Conservation (phyloP, 2,888 invertebrate genomes). For the Watsonalla cultraria region DNA sequence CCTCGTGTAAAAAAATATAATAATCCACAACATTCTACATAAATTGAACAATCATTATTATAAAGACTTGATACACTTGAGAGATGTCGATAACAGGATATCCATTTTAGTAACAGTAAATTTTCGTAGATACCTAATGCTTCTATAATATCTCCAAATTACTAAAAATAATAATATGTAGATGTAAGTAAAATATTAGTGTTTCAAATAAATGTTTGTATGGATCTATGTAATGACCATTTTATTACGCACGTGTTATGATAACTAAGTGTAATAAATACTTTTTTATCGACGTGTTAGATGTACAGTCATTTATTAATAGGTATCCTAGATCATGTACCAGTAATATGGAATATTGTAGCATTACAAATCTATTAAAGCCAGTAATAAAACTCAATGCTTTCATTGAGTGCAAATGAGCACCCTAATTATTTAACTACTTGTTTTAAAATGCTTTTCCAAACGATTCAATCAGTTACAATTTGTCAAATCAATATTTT, state of each 20-base stretch:
- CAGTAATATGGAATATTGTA: background rate
- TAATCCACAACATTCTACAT: too few relatives aligned
- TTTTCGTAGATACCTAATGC: background rate
- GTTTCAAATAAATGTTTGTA: constrained; percentile 38
- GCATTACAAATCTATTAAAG: background rate
- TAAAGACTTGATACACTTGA: too few relatives aligned
- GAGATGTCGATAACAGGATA: too few relatives aligned
- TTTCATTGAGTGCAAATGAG: too few relatives aligned
- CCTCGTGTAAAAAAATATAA: too few relatives aligned
- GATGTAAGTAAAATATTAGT: background rate
- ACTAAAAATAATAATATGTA: background rate
- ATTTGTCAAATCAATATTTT: too few relatives aligned
- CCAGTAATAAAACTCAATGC: too few relatives aligned
- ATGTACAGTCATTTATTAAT: constrained; percentile 34
- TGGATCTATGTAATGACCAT: constrained; percentile 32
- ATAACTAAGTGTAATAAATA: constrained; percentile 19
- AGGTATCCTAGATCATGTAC: background rate
- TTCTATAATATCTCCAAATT: background rate
- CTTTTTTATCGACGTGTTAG: constrained; percentile 25
- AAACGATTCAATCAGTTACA: too few relatives aligned
- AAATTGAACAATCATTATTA: too few relatives aligned
- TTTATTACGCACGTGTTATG: constrained; percentile 36
- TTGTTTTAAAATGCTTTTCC: too few relatives aligned
- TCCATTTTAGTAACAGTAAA: background rate
- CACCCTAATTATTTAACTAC: too few relatives aligned